phyloP scores from a whole-genome alignment of 2,888 invertebrate species.

The Galerucella nymphaeae region DNA sequence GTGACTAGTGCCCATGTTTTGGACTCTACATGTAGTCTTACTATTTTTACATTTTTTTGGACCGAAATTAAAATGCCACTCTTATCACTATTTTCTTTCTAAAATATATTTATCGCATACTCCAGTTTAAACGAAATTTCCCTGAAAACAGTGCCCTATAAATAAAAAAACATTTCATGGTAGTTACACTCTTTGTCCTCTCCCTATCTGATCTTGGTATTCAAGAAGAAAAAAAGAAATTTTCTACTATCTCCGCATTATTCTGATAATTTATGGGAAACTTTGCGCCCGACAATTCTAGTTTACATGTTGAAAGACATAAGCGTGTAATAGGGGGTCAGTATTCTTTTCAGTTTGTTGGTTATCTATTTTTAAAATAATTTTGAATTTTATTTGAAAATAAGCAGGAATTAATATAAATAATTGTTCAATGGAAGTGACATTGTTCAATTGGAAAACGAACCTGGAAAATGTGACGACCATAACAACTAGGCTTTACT shows the following conservation, averaged over 20 bases:
- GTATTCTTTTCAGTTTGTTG: too few species aligned
- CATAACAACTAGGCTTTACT: too few species aligned
- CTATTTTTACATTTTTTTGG: too few species aligned
- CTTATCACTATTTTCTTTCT: neutral
- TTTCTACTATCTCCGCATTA: conserved; percentile 22
- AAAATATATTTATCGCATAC: neutral
- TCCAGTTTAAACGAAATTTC: conserved; percentile 5
- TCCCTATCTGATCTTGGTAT: conserved; percentile 20
- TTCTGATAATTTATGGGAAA: conserved; percentile 37
- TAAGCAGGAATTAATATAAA: too few species aligned
- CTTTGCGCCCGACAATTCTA: conserved; percentile 32
- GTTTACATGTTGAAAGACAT: conserved; percentile 32
- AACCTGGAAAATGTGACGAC: too few species aligned
- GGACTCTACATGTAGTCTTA: too few species aligned
- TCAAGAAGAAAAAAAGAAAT: conserved; percentile 23
- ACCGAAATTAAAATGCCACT: neutral
- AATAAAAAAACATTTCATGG: conserved; percentile 21
- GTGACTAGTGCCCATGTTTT: too few species aligned
- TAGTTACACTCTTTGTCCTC: conserved; percentile 2
- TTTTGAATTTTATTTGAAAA: too few species aligned
- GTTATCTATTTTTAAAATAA: too few species aligned
- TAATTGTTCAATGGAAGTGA: too few species aligned
- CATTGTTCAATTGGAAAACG: too few species aligned
- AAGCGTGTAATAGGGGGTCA: conserved; percentile 10
- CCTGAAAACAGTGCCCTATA: conserved; percentile 25